Evolutionary conservation across 2,888 invertebrate genomes (phyloP).

Genomic region (Dexiosoma caninum): DNA sequence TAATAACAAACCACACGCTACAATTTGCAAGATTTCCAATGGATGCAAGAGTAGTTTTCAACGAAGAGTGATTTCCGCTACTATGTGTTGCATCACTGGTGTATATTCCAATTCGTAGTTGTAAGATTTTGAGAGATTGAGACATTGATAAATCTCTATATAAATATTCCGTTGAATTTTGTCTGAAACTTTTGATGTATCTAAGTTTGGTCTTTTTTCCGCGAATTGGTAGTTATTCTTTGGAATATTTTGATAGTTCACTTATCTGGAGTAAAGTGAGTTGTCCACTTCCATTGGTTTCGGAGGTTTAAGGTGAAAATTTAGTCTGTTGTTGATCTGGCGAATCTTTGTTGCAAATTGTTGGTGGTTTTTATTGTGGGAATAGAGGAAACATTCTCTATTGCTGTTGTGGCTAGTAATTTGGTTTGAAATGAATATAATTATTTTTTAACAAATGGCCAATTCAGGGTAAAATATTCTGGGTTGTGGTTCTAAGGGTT

Average conservation of each 20-base stretch:
- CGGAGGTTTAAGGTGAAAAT: slow-evolving; percentile 15
- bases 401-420: slow-evolving; percentile 15
- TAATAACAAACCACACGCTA: too few species aligned
- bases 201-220: slow-evolving; percentile 10
- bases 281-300: slow-evolving; percentile 50
- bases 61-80: too few species aligned
- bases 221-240: slow-evolving; percentile 25
- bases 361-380: slow-evolving; percentile 1
- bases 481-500: neutral
- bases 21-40: too few species aligned
- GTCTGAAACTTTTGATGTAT: neutral
- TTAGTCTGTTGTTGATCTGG: neutral
- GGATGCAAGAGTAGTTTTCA: too few species aligned
- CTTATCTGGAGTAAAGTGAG: slow-evolving; percentile 24
- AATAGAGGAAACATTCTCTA: slow-evolving; percentile 15
- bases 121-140: neutral
- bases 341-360: neutral
- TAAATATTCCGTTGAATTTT: neutral
- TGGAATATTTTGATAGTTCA: neutral
- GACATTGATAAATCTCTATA: neutral
- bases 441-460: neutral
- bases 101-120: slow-evolving; percentile 7
- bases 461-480: too few species aligned
- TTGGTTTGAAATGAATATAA: neutral
- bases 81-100: too few species aligned